phyloP scores from a whole-genome alignment of 2,113 vertebrate genomes.

The Xiphias gladius region DNA sequence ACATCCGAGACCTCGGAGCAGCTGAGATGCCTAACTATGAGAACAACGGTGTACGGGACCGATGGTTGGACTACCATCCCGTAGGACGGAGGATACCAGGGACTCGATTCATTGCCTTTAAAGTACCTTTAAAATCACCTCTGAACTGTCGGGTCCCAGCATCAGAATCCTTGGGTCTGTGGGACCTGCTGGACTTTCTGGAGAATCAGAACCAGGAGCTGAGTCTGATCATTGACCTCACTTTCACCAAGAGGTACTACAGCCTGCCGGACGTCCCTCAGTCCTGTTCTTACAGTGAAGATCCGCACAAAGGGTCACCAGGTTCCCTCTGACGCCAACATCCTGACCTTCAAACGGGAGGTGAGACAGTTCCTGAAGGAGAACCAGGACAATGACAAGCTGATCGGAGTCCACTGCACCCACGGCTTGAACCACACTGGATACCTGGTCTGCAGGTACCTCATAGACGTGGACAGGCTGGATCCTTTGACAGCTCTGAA shows the following conservation, averaged over 20 bases:
- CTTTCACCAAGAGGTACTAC: constrained; percentile 43
- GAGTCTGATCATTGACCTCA: constrained; percentile 49
- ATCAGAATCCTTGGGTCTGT: not conserved
- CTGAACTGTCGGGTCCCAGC: not conserved
- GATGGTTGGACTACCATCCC: constrained; percentile 40
- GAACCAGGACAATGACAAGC: constrained; percentile 88
- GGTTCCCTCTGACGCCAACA: constrained; percentile 3
- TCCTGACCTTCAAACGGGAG: constrained; percentile 31
- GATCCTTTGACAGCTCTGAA: constrained; percentile 36
- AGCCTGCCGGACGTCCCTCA: not conserved
- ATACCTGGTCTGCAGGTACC: constrained; percentile 91
- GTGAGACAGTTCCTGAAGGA: constrained; percentile 84
- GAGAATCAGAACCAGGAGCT: constrained; percentile 32
- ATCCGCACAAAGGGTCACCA: constrained; percentile 14
- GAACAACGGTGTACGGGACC: not conserved
- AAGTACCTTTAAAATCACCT: too few species aligned
- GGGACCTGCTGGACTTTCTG: constrained; percentile 39
- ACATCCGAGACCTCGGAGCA: too few species aligned
- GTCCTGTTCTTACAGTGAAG: constrained; percentile 34
- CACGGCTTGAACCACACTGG: constrained; percentile 93
- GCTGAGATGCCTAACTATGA: constrained; percentile 1
- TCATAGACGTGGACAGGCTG: constrained; percentile 86
- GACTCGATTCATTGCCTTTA: too few species aligned
- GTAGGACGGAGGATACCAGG: constrained; percentile 36
- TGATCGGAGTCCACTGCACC: constrained; percentile 93